Evolutionary conservation across 2,797 vertebrate genomes (phyloP).

Genomic region (Dallia pectoralis): DNA sequence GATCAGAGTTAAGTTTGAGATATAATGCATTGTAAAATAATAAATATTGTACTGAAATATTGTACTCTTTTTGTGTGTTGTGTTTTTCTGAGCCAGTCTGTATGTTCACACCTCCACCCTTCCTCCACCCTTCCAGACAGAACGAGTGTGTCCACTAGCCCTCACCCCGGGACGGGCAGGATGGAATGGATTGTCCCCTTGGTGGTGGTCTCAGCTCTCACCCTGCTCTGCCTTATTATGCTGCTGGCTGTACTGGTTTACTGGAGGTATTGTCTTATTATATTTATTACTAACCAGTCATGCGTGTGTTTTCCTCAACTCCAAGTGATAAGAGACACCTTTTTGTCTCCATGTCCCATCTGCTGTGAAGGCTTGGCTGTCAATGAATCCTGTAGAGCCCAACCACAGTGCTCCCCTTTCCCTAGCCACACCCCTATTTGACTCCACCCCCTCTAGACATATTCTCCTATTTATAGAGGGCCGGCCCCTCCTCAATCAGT

Average conservation of each 20-base stretch:
- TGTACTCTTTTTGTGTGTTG: too few relatives aligned
- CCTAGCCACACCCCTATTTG: background rate
- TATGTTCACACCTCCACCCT: background rate
- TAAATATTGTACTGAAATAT: too few relatives aligned
- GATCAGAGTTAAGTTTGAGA: background rate
- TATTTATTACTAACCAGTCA: background rate
- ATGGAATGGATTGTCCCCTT: constrained; percentile 98
- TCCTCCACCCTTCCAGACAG: constrained; percentile 68
- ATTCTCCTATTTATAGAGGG: constrained; percentile 9
- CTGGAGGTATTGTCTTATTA: constrained; percentile 86
- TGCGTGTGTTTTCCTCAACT: constrained; percentile 9
- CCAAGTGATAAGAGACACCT: background rate
- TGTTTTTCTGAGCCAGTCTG: background rate
- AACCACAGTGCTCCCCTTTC: background rate
- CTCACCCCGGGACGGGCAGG: constrained; percentile 75
- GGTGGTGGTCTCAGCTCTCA: constrained; percentile 95
- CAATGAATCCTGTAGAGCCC: background rate
- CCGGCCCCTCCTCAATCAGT: background rate
- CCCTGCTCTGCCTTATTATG: constrained; percentile 94
- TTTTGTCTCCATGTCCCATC: too few relatives aligned
- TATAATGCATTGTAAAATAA: too few relatives aligned
- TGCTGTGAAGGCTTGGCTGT: background rate
- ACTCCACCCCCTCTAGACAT: background rate
- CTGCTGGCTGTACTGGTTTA: constrained; percentile 94
- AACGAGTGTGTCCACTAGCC: constrained; percentile 80